Base-by-base conservation (phyloP, 2,888 invertebrate genomes). In the Deroplatys truncata region DNA sequence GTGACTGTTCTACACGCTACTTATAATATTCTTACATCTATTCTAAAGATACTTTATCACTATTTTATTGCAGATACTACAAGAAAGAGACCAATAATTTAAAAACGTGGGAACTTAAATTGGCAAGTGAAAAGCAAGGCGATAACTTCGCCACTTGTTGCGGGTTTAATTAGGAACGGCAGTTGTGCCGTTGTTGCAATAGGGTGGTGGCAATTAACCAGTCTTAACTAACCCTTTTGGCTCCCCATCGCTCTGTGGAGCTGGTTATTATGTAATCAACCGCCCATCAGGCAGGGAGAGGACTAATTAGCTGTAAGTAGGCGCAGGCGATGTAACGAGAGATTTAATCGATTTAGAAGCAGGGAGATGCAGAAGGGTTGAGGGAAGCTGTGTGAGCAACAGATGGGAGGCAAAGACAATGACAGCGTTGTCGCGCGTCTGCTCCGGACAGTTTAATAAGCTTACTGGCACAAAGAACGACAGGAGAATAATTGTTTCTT, bases 231-330 rank as follows among this genome's bases (percentile, higher is more conserved):
- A 90, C 90, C 90, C 90, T 90, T 72, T 90, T 88, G 88, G 85
- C 85, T 88, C 35, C 82, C 87, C 87, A 35, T 82, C 87, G 43
- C 83, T 83, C 35, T 31, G 87, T 87, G 31, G 82, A 87, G 87
- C 82, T 72, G 83, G 87, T 87, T 87, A 89, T 89, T 89, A 89
- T 82, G 89, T 89, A 89, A 89, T 89, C 89, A 89, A 89, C 84
- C 85, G 89, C 85, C 85, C 89, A 89, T 89, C 89, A 89, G 89
- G 86, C 28, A 29, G 29, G 82, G 86, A 72, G 49, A 16, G 82
- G 86, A 89, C 90, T 90, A 90, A 90, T 90, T 90, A 90, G 88
- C 89, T 89, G 89, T 90, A 90, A 90, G 89, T 89, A 85, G 28
- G 89, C 84, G 43, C n/a, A 84, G 85, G 85, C 86, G 49, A 72